phyloP scores from a whole-genome alignment of 2,888 invertebrate species.

The Cheilosia scutellata region DNA sequence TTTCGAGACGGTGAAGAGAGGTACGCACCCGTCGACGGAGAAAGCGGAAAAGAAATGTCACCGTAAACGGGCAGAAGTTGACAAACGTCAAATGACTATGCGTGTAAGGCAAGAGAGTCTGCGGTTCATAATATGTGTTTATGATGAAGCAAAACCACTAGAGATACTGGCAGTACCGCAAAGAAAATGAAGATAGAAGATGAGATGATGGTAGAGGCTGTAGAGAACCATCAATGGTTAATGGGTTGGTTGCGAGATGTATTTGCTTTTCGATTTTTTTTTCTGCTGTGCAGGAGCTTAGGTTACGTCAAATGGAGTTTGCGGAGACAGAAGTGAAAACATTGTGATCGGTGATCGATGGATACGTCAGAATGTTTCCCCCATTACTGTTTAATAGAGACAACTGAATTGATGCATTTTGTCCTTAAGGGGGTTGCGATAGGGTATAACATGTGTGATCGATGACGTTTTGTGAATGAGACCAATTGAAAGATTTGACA shows the following conservation, averaged over 20 bases:
- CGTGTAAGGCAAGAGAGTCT: constrained; percentile 57
- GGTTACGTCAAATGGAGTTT: constrained; percentile 66
- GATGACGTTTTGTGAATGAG: constrained; percentile 15
- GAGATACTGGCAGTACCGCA: constrained; percentile 34
- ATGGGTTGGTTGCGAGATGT: constrained; percentile 62
- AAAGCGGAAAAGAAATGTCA: constrained; percentile 75
- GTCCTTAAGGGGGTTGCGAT: constrained; percentile 39
- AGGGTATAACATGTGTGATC: constrained; percentile 35
- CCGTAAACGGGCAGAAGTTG: constrained; percentile 67
- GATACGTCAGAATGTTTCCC: constrained; percentile 60
- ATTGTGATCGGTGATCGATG: constrained; percentile 69
- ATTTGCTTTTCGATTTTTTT: constrained; percentile 10
- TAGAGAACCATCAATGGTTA: constrained; percentile 54
- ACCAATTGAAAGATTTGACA: background rate
- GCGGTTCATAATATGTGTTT: constrained; percentile 45
- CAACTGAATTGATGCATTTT: constrained; percentile 54
- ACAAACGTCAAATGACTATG: constrained; percentile 65
- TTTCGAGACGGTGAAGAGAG: background rate
- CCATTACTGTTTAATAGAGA: constrained; percentile 43
- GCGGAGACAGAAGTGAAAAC: constrained; percentile 67
- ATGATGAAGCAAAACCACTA: constrained; percentile 47
- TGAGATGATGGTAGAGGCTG: constrained; percentile 46
- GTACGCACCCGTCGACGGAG: constrained; percentile 55
- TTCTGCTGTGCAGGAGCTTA: constrained; percentile 41
- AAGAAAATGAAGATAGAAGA: constrained; percentile 60